phyloP scores from a whole-genome alignment of 2,888 invertebrate species.

The Scrobipalpa costella region DNA sequence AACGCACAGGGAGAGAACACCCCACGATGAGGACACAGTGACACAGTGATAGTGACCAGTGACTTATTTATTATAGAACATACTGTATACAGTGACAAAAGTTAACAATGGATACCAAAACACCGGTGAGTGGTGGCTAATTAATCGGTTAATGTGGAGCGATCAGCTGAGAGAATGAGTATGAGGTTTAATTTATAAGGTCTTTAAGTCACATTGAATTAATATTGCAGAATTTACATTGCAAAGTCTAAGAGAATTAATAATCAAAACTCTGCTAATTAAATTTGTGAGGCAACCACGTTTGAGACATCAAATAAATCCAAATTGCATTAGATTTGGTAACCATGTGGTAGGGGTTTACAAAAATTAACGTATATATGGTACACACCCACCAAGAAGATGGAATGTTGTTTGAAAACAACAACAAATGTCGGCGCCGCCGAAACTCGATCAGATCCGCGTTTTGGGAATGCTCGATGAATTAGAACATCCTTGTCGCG shows the following conservation, averaged over 20 bases:
- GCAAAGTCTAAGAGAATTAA: slow-evolving; percentile 33
- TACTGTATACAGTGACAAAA: slow-evolving; percentile 41
- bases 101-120: slow-evolving; percentile 73
- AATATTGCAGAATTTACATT: slow-evolving; percentile 2
- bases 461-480: slow-evolving; percentile 26
- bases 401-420: slow-evolving; percentile 32
- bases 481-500: slow-evolving; percentile 20
- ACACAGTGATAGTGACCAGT: slow-evolving; percentile 78
- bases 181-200: not conserved
- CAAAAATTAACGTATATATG: not conserved
- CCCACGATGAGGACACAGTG: slow-evolving; percentile 75
- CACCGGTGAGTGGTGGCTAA: slow-evolving; percentile 65
- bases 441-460: slow-evolving; percentile 40
- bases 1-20: slow-evolving; percentile 54
- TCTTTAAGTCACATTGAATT: not conserved
- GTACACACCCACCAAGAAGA: not conserved
- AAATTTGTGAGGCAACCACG: slow-evolving; percentile 1
- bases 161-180: not conserved
- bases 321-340: not conserved
- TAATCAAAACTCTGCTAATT: not conserved
- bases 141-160: slow-evolving; percentile 30
- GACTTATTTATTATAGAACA: slow-evolving; percentile 62
- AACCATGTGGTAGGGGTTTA: not conserved
- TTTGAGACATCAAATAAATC: not conserved
- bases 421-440: slow-evolving; percentile 36